Base-by-base conservation (phyloP, 2,888 invertebrate species). In the Dysmachus trigonus region DNA sequence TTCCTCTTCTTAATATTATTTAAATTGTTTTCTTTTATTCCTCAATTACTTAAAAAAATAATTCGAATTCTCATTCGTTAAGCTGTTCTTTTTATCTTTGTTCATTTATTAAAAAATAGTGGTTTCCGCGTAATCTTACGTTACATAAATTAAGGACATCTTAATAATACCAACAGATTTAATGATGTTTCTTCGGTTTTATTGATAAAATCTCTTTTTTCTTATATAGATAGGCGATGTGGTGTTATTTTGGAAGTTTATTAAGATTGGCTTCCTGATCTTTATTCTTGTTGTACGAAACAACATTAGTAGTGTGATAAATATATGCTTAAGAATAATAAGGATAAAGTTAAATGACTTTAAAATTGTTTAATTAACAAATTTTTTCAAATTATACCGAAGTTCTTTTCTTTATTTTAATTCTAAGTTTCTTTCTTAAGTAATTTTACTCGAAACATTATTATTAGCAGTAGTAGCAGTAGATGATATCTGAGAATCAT, bases 21-120 rank as follows among this genome's bases (percentile, higher is more conserved):
- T 7, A 31, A 33, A 47, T 47, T 73, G 33, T 30, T 30, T 31
- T 72, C 6, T 31, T 73, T 33, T 73, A n/a, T 8, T 33, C 33
- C 27, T 62, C 62, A 62, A 62, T 62, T 62, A 62, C 62, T 73
- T 73, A 73, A 73, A 73, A 73, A 73, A 73, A 73, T 73, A 73
- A 73, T 73, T 33, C 31, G 33, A 73, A 62, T 62, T 33, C 7
- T 73, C n/a, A 73, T 73, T 73, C 31, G 35, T 73, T 73, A 62
- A 62, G 27, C 47, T 77, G 27, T 30, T n/a, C n/a, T n/a, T n/a
- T n/a, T n/a, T 51, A 76, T 38, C 47, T 47, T 27, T 47, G 22
- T 51, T 27, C 41, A 22, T 35, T 76, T 77, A 47, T 77, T 30
- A 77, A 77, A 77, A 77, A 77, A 77, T 77, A 77, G 27, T 77